These are phyloP conservation scores for Hemicordylus capensis DNA, from an alignment of 2,113 vertebrate species.

Conservation along the genomic window DNA sequence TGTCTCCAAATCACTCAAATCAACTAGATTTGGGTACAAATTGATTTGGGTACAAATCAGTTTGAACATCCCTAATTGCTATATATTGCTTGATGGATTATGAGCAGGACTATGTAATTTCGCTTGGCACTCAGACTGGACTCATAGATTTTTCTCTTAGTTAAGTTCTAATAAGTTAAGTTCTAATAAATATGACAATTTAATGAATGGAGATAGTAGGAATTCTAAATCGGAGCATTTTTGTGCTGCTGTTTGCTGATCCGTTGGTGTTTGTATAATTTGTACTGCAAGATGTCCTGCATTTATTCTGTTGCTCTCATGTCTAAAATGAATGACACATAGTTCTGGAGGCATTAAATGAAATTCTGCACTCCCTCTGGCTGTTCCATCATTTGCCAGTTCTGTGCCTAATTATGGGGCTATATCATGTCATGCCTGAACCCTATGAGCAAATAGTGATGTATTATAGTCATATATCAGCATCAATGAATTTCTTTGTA, in stretches of 20 bases:
- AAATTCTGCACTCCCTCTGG: conserved; percentile 5
- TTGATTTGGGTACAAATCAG: no score
- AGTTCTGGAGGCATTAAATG: background rate
- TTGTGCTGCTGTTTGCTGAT: background rate
- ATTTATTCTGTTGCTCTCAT: background rate
- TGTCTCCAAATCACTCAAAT: no score
- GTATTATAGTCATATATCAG: conserved; percentile 8
- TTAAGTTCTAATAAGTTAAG: conserved; percentile 36
- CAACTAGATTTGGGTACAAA: no score
- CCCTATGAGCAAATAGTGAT: conserved; percentile 17
- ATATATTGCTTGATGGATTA: conserved; percentile 60
- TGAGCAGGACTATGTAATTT: conserved; percentile 51
- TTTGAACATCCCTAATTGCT: no score
- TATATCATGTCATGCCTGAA: conserved; percentile 15
- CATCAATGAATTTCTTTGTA: conserved; percentile 9
- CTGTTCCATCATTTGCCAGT: conserved; percentile 5
- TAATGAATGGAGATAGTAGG: conserved; percentile 18
- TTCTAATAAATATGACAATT: conserved; percentile 12
- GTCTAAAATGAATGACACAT: background rate
- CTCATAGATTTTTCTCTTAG: conserved; percentile 7
- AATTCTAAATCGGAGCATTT: background rate
- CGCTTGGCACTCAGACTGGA: conserved; percentile 14
- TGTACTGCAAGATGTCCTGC: background rate
- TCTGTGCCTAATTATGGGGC: background rate
- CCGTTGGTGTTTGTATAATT: conserved; percentile 1